These are phyloP conservation scores for Lasius fuliginosus DNA, from an alignment of 2,888 invertebrate species.

Conservation along the genomic window DNA sequence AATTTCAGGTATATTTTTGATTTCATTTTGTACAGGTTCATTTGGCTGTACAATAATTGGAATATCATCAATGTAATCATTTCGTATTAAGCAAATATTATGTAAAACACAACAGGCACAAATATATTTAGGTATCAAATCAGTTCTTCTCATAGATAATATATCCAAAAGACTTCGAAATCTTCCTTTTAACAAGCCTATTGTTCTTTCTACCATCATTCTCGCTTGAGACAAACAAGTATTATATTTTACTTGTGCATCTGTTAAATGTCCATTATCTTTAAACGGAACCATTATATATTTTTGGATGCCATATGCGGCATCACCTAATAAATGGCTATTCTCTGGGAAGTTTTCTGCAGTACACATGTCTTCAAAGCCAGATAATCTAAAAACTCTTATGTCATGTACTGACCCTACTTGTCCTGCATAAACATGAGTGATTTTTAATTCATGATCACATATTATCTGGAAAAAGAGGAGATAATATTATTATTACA, in stretches of 20 bases:
- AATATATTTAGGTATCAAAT: conserved; percentile 4
- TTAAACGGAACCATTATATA: conserved; percentile 35
- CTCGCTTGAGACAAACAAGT: not conserved
- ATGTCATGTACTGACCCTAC: conserved; percentile 31
- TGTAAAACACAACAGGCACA: conserved; percentile 3
- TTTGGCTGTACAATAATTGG: conserved; percentile 14
- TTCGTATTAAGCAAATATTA: not conserved
- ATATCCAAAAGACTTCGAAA: conserved; percentile 27
- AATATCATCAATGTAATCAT: not conserved
- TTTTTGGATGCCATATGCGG: conserved; percentile 52
- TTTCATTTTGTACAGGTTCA: not conserved
- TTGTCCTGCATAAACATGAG: too few relatives aligned
- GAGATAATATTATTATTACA: too few relatives aligned
- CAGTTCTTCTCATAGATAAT: not conserved
- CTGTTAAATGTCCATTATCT: not conserved
- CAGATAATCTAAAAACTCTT: conserved; percentile 46
- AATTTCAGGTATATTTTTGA: not conserved
- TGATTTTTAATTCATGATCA: too few relatives aligned
- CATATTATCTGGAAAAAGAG: too few relatives aligned
- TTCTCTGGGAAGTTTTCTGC: conserved; percentile 43
- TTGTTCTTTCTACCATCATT: not conserved
- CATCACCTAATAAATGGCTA: conserved; percentile 53
- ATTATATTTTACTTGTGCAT: not conserved
- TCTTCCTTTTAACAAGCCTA: conserved; percentile 32
- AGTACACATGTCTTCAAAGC: conserved; percentile 48